phyloP scores from a whole-genome alignment of 2,888 invertebrate genomes.

The Ophion slaviceki region DNA sequence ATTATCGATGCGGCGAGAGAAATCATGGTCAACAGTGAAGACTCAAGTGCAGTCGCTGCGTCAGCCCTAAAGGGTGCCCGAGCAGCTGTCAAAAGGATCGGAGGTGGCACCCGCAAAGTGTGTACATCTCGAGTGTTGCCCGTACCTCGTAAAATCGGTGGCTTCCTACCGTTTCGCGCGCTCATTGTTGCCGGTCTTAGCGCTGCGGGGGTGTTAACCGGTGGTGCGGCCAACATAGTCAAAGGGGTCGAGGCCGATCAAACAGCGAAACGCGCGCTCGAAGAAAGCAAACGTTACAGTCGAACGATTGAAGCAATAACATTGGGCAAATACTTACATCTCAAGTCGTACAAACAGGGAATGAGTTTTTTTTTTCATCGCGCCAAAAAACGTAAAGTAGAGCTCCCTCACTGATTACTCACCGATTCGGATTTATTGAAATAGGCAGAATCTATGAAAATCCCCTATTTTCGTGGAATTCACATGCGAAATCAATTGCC shows the following conservation, averaged over 20 bases:
- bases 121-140: not conserved
- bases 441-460: constrained; percentile 54
- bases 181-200: constrained; percentile 13
- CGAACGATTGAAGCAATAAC: constrained; percentile 49
- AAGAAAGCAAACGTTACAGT: not conserved
- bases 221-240: too few species aligned
- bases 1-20: not conserved
- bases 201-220: not conserved
- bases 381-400: constrained; percentile 23
- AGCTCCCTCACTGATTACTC: not conserved
- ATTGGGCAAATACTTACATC: constrained; percentile 70
- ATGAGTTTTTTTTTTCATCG: constrained; percentile 63
- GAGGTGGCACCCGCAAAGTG: not conserved
- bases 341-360: constrained; percentile 69
- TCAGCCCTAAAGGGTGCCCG: not conserved
- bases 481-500: not conserved
- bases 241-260: too few species aligned
- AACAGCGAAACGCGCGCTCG: too few species aligned
- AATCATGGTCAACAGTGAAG: not conserved
- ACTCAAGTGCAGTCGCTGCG: too few species aligned
- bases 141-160: not conserved
- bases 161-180: constrained; percentile 5
- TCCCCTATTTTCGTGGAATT: constrained; percentile 61
- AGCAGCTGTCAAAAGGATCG: not conserved
- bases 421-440: constrained; percentile 13